Evolutionary conservation across 2,113 vertebrate species (phyloP), one percentile per base, ranked within the genome.

Genomic region (Chlorodrepanis virens): DNA sequence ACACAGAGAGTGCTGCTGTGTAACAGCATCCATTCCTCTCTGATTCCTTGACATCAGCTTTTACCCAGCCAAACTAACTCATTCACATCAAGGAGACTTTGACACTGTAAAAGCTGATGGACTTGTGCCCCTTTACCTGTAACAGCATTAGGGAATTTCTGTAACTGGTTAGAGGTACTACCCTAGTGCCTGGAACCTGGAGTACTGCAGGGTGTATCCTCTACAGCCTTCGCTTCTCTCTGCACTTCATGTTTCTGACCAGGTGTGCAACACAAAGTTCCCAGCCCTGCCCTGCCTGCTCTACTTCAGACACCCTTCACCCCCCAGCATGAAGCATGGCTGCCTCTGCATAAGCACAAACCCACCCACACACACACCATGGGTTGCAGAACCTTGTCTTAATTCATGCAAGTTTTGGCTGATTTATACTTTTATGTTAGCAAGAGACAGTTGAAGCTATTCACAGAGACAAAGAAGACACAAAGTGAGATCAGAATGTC

Each of bases 321-420:
- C 31, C n/a, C 3, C 0, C 7, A 16, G 42, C 0, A 1, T 3
- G 47, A 61, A 64, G n/a, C 25, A n/a, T 1, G 33, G 9, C 15
- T 39, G 37, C 28, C n/a, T 35, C 68, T 44, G 23, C 17, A 12
- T 28, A 37, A 50, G 39, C 29, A 61, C 31, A 68, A 35, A 52
- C 27, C 12, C 39, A 53, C 45, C 4, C 25, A 49, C 8, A 20
- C 33, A 56, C 18, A 28, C 72, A 61, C 21, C 2, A 0, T 1
- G 3, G 50, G 40, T 2, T 42, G 14, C 19, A 65, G 14, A 70
- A 59, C 0, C 0, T 50, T 24, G 37, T 33, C 44, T 27, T 22
- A 28, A 53, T 25, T 61, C 5, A 9, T 4, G 0, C 7, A 52
- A 23, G 3, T 56, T 65, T 50, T 4, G 12, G 39, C 29, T 24